Evolutionary conservation across 2,113 vertebrate genomes (phyloP), one percentile per base, ranked within the genome.

Genomic region (Heptranchias perlo): DNA sequence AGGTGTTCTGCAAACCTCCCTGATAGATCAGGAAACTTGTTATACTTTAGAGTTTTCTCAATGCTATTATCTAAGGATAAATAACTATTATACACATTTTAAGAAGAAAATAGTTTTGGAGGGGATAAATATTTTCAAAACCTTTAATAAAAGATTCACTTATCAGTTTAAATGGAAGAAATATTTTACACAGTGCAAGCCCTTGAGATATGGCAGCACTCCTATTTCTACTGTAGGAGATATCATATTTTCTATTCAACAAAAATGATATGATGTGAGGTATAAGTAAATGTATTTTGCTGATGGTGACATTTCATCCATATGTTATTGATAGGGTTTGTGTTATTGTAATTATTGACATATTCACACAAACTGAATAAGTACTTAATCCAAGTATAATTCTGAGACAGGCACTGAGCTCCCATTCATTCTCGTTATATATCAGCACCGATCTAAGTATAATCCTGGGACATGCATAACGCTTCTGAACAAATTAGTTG

Each of bases 391-490:
- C 58, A 21, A 14, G 35, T 31, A n/a, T 92, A n/a, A n/a, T 92
- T 61, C 87, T 58, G 54, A 91, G 87, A 14, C 54, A 91, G 87
- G 5, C 0, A 31, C 52, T 61, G 58, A 92, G 54, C 54, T 61
- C 49, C 87, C 31, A 61, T 61, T 92, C 87, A 61, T 61, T 54
- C 35, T 6, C n/a, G 35, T 61, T 92, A 92, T 61, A 16, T n/a
- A 92, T 92, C 87, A n/a, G 35, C 87, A 92, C 54, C n/a, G 54
- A 16, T 92, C 87, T n/a, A 92, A 58, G 13, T 92, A 92, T 92
- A 93, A 93, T 93, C 54, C 61, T 64, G 58, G n/a, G 89, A 93
- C 16, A 44, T 39, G 61, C 14, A 7, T 93, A 62, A 39, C n/a
- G 64, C n/a, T 64, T 93, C 35, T 93, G 16, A 62, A 62, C 35